These are phyloP conservation scores for Drepana falcataria DNA, from an alignment of 2,888 invertebrate species.

Conservation along the genomic window DNA sequence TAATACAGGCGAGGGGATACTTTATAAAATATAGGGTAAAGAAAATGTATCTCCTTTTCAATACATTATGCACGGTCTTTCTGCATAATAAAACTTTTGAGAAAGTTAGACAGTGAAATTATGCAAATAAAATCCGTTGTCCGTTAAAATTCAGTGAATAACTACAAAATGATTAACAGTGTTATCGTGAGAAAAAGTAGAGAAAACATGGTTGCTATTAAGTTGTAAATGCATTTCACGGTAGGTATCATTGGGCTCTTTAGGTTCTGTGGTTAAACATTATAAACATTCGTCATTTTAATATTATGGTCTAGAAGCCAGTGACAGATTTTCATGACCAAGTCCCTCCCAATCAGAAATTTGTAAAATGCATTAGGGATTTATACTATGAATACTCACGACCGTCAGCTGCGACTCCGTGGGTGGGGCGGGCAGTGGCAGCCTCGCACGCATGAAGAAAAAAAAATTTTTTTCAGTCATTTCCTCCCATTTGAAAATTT, in stretches of 20 bases:
- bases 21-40: neutral
- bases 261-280: neutral
- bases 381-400: too few species aligned
- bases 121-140: neutral
- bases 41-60: neutral
- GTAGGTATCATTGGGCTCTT: neutral
- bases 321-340: too few species aligned
- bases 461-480: too few species aligned
- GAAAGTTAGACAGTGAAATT: neutral
- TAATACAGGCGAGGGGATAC: neutral
- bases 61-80: neutral
- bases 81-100: neutral
- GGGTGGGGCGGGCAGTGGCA: too few species aligned
- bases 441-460: too few species aligned
- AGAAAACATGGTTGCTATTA: conserved; percentile 3
- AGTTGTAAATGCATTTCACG: neutral
- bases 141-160: neutral
- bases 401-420: too few species aligned
- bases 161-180: neutral
- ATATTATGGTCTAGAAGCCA: neutral
- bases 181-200: conserved; percentile 1
- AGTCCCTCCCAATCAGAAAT: too few species aligned
- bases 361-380: too few species aligned
- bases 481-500: too few species aligned
- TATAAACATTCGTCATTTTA: neutral